Percentiles rank a stretch among this genome's conserved stretches.
Conservation (phyloP, 2,797 vertebrate genomes). For the Ptychobarbus kaznakovi region DNA sequence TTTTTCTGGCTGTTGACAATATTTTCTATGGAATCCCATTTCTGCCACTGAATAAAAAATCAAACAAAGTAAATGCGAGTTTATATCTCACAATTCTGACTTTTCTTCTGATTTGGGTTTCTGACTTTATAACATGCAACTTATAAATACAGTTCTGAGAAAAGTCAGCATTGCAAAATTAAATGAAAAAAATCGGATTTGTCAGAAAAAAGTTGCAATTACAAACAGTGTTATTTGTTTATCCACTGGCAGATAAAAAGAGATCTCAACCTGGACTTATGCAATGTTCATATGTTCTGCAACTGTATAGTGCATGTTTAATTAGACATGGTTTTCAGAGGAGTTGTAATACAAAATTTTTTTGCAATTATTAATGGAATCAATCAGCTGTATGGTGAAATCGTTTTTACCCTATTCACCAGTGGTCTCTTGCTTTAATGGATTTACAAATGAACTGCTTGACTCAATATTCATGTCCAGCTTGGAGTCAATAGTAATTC, state of each 20-base stretch:
- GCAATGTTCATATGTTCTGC: background rate
- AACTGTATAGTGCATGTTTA: background rate
- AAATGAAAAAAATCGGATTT: too few relatives aligned
- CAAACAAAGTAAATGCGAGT: too few relatives aligned
- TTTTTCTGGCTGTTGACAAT: too few relatives aligned
- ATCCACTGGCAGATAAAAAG: background rate
- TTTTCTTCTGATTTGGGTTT: too few relatives aligned
- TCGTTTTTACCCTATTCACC: background rate
- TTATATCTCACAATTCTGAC: too few relatives aligned
- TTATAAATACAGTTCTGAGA: too few relatives aligned
- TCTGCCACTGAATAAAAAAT: too few relatives aligned
- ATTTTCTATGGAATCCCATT: too few relatives aligned
- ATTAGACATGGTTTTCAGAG: background rate
- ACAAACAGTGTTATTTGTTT: background rate
- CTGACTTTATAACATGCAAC: too few relatives aligned
- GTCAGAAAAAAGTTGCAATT: too few relatives aligned
- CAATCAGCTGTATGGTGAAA: background rate
- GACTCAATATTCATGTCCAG: background rate
- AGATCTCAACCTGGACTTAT: background rate
- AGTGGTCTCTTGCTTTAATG: background rate
- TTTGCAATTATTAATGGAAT: background rate
- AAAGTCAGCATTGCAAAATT: too few relatives aligned
- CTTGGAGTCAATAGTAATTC: background rate
- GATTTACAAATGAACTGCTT: background rate
- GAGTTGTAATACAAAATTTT: background rate